Evolutionary conservation across 2,797 vertebrate genomes (phyloP).

Genomic region (Spondyliosoma cantharus): DNA sequence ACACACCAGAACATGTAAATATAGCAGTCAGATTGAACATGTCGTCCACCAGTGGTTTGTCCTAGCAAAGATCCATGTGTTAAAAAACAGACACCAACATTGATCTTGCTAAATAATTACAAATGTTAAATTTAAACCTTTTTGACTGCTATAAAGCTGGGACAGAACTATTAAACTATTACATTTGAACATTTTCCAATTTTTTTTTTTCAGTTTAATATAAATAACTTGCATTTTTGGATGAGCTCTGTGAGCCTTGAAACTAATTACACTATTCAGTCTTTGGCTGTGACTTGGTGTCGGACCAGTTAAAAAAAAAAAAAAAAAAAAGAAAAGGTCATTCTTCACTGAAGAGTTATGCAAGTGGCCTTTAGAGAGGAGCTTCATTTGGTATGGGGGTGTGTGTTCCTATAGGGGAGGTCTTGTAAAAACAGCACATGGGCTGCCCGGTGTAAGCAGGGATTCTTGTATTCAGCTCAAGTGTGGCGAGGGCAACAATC

Average conservation of each 20-base stretch:
- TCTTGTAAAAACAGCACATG: slow-evolving; percentile 51
- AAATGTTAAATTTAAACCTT: not conserved
- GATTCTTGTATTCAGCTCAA: slow-evolving; percentile 65
- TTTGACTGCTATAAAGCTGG: not conserved
- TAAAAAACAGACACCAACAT: too few species aligned
- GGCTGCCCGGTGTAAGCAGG: slow-evolving; percentile 35
- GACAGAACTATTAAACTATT: too few species aligned
- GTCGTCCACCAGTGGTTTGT: not conserved
- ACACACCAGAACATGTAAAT: too few species aligned
- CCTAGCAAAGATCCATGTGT: too few species aligned
- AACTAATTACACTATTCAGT: slow-evolving; percentile 48
- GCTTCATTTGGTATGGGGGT: slow-evolving; percentile 71
- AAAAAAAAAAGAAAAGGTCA: slow-evolving; percentile 79
- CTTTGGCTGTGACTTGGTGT: slow-evolving; percentile 47
- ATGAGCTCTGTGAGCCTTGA: slow-evolving; percentile 44
- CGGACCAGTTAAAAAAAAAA: slow-evolving; percentile 26
- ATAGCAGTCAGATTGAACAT: not conserved
- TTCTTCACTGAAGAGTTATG: slow-evolving; percentile 75
- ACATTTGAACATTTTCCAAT: too few species aligned
- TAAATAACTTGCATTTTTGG: slow-evolving; percentile 30
- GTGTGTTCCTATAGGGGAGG: slow-evolving; percentile 59
- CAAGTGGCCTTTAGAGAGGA: slow-evolving; percentile 80
- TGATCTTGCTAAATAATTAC: not conserved
- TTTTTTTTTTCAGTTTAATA: too few species aligned
- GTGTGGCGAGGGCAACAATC: slow-evolving; percentile 67